Base-by-base conservation (phyloP, 2,888 invertebrate genomes). In the Aspidiotus destructor region DNA sequence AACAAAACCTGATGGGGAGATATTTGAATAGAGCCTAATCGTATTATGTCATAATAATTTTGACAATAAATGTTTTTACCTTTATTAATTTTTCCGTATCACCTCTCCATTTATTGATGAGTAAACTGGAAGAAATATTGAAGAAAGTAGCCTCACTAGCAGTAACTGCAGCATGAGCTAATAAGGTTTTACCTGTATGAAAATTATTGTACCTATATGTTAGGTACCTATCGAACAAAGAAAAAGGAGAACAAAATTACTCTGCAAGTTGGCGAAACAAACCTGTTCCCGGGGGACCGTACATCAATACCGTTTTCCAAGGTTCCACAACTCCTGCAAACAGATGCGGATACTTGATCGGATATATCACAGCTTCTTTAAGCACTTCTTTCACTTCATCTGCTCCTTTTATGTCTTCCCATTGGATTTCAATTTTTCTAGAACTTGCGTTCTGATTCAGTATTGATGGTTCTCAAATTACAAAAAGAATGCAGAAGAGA, bases 21-120 rank as follows among this genome's bases (percentile, higher is more conserved):
- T 28, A 28, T 28, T 28, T 28, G 5, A 28, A 28, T 28, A n/a
- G n/a, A n/a, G n/a, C n/a, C n/a, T n/a, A 28, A 28, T 28, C 28
- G 28, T 3, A 28, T 3, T 28, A 28, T 28, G 28, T 28, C 28
- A 28, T 28, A 28, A 28, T 28, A 28, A 28, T 28, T 28, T 5
- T 5, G 28, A 28, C 28, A 5, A 28, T 28, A 28, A 60, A 13
- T 41, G 57, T 40, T 8, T 42, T 75, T 75, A 88, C 89, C 79
- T 91, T 86, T 57, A 96, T 82, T 73, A 93, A 86, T 79, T 94
- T 95, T 79, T 96, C 96, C 0, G 94, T 94, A 74, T 97, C 96
- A 0, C 96, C 96, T 42, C 95, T 81, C 95, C 95, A 96, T 78
- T 97, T 97, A 75, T 91, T 92, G n/a, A 94, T 85, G 57, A 96